Evolutionary conservation across 2,888 invertebrate species (phyloP).

Genomic region (Cylindroiulus punctatus): DNA sequence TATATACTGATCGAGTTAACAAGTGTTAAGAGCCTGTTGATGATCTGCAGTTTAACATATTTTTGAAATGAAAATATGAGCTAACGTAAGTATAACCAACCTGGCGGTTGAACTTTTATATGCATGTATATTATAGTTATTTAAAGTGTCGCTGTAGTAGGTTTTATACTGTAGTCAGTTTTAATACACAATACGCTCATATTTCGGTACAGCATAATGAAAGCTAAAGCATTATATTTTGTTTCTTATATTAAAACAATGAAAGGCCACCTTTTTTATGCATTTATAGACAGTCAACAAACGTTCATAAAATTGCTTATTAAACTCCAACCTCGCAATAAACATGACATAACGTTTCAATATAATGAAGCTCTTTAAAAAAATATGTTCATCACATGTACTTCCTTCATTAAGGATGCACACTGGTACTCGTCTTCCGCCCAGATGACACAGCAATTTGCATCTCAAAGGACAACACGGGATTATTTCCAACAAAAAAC

Average conservation of each 20-base stretch:
- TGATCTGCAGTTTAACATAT: no score
- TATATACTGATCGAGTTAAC: no score
- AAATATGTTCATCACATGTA: background rate
- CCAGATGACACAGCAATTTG: background rate
- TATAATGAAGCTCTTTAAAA: conserved; percentile 10
- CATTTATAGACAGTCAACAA: background rate
- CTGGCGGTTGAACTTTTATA: no score
- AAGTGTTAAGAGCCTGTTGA: no score
- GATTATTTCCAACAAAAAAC: background rate
- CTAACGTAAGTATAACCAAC: no score
- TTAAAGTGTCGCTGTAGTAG: background rate
- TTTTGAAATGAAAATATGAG: no score
- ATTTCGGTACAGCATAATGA: background rate
- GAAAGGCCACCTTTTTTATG: no score
- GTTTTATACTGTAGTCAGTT: background rate
- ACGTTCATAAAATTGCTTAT: background rate
- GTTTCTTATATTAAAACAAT: background rate
- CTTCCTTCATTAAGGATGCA: conserved; percentile 1
- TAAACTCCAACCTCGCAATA: background rate
- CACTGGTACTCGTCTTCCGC: conserved; percentile 9
- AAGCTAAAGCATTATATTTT: background rate
- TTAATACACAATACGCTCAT: background rate
- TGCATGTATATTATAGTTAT: background rate
- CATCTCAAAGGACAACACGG: background rate
- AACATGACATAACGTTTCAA: background rate